A percentile compares a stretch with the other conserved stretches of the same genome.
Evolutionary conservation across 1,140 invertebrate species (phyloP).

Genomic region (Caenorhabditis remanei): DNA sequence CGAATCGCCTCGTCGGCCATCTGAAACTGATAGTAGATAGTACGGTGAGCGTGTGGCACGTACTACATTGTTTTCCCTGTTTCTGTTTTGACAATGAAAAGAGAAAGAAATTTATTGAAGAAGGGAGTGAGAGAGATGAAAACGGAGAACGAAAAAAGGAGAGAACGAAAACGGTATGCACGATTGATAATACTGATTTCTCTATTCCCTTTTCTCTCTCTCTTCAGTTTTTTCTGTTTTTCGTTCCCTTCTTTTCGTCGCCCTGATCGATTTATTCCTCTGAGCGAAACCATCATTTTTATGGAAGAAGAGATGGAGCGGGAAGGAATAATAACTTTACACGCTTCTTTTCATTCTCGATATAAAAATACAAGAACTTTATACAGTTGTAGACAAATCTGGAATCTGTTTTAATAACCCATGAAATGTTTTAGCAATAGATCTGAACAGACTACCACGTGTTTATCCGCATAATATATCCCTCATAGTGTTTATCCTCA

Average conservation of each 20-base stretch:
- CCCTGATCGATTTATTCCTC: slow-evolving; percentile 24
- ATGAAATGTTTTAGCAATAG: no score
- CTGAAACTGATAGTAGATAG: slow-evolving; percentile 42
- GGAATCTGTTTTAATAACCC: no score
- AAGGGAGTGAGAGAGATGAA: neutral
- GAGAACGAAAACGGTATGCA: neutral
- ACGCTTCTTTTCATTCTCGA: neutral
- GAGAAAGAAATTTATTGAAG: neutral
- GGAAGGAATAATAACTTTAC: neutral
- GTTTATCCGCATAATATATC: no score
- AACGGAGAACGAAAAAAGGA: neutral
- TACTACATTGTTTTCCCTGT: neutral
- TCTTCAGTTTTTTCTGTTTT: neutral
- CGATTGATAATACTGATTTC: slow-evolving; percentile 43
- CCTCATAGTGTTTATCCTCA: no score
- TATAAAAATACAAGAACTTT: no score
- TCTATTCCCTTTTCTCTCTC: neutral
- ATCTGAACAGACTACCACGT: no score
- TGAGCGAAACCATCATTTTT: slow-evolving; percentile 36
- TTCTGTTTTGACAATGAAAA: slow-evolving; percentile 16
- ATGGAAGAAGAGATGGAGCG: neutral
- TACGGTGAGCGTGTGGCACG: neutral
- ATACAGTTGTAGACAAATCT: no score
- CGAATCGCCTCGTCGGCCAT: slow-evolving; percentile 20
- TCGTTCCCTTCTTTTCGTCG: neutral